Evolutionary conservation across 2,797 vertebrate genomes (phyloP), one percentile per base, ranked within the genome.

Genomic region (Pagetopsis macropterus): DNA sequence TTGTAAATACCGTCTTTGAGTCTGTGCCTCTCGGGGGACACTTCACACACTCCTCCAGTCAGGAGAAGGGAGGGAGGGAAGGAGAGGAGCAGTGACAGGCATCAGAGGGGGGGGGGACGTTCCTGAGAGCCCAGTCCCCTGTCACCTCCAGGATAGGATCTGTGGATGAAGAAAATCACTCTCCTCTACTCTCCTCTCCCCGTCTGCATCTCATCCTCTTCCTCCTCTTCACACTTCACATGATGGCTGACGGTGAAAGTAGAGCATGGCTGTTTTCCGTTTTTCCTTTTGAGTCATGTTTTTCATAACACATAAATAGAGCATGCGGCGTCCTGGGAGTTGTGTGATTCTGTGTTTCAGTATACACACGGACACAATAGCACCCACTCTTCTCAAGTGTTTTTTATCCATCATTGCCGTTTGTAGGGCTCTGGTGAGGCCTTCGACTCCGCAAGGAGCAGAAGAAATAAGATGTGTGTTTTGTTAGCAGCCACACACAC

Each of bases 1-100:
- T 94, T 93, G 91, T 93, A 94, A 94, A 94, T 93, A 93, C 91
- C 84, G 83, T 92, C 92, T 94, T 94, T 93, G 93, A 94, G 91
- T 92, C 89, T 84, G 87, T 88, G 91, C 90, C 89, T 94, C 93
- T 94, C 88, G 51, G 90, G 92, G 93, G 93, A 94, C 89, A 92
- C 93, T 94, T 93, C 91, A 93, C 91, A 94, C 90, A 92, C 91
- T 93, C 89, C 85, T 90, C 85, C 85, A 91, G 89, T 87, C 84
- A 76, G 86, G 85, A 86, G 85, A 84, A 79, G 76, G 87, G 82
- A 82, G 86, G 87, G 78, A 87, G 85, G 86, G 80, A 79, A 69
- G 81, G 78, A 84, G 87, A 85, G 85, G 72, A 87, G 90, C 88
- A 86, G 84, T 92, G 93, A 93, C 91, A 93, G 90, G 87, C 91